These are phyloP conservation scores for Calyptommatus sinebrachiatus DNA, from an alignment of 2,113 vertebrate species.

Conservation along the genomic window DNA sequence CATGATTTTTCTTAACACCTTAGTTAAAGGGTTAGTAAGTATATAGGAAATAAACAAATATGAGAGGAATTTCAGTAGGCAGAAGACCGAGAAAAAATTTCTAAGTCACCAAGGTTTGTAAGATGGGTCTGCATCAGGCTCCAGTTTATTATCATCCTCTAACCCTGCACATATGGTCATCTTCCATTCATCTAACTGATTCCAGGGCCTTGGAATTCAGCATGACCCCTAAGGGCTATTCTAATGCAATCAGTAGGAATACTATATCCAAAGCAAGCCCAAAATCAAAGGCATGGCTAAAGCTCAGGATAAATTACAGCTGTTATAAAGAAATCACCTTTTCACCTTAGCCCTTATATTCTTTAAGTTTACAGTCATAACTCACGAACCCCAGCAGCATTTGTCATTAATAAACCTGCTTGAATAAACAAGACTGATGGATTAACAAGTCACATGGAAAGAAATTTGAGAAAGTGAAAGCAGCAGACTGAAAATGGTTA, in stretches of 20 bases:
- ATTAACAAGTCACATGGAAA: constrained; percentile 62
- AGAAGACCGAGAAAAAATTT: constrained; percentile 62
- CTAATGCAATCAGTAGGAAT: constrained; percentile 81
- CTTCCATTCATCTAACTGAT: constrained; percentile 86
- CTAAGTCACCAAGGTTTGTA: constrained; percentile 54
- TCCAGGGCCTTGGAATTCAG: constrained; percentile 86
- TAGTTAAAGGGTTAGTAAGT: too few relatives aligned
- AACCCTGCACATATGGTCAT: constrained; percentile 76
- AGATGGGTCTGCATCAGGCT: constrained; percentile 49
- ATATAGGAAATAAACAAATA: too few relatives aligned
- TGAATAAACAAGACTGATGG: constrained; percentile 63
- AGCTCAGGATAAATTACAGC: constrained; percentile 79
- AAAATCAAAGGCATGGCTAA: constrained; percentile 77
- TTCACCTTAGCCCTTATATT: constrained; percentile 70
- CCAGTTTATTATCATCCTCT: constrained; percentile 71
- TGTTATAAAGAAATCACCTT: constrained; percentile 75
- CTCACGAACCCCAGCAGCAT: constrained; percentile 65
- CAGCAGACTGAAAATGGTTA: constrained; percentile 40
- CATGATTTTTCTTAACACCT: too few relatives aligned
- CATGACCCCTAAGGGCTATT: constrained; percentile 80
- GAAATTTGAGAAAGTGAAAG: constrained; percentile 61
- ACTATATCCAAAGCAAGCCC: constrained; percentile 69
- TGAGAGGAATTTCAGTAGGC: constrained; percentile 53
- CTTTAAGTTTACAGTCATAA: constrained; percentile 71
- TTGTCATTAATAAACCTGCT: constrained; percentile 69